Base-by-base conservation (phyloP, 2,113 vertebrate genomes). In the Elephantulus edwardii region DNA sequence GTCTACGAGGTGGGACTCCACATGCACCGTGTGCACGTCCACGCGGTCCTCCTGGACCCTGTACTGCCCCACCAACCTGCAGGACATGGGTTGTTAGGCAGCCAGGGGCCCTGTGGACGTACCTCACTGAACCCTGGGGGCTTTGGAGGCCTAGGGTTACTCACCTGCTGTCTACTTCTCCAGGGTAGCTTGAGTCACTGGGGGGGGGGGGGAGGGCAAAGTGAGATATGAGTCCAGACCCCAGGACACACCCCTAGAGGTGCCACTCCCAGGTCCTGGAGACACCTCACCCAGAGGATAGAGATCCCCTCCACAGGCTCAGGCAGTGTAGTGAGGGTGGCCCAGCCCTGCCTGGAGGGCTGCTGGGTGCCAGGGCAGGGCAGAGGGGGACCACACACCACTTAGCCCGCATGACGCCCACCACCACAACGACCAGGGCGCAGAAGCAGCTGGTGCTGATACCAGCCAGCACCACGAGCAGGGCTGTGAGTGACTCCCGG, bases 361-460 rank as follows among this genome's bases (percentile, higher is more conserved):
- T n/a, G n/a, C n/a, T n/a, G 12, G 64, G 6, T 16, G 14, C 33
- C 64, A 35, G 64, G 64, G 64, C 14, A 16, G 30, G 14, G 8
- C 54, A 6, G 20, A 54, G 56, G 56, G 3, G 64, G 35, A 35
- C 8, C 87, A 83, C 91, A 4, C 50, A 96, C 96, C 62, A 48
- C 83, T 95, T 95, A 77, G 83, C 71, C 13, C 72, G 88, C 9
- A 95, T 33, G 91, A 91, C 30, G 8, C 95, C 94, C 0, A 96
- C 33, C 0, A 83, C 94, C 88, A 96, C 95, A 3, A 94, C 60
- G 62, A 96, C 9, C 0, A 96, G 94, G 24, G 95, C 94, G 0
- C 88, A 96, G 95, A 96, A 79, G 86, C 95, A 96, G 93, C 90
- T 93, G 40, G 93, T 85, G 0, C 96, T 50, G 50, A 96, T 5